phyloP scores from a whole-genome alignment of 2,888 invertebrate genomes.

The Tenthredo amoena region DNA sequence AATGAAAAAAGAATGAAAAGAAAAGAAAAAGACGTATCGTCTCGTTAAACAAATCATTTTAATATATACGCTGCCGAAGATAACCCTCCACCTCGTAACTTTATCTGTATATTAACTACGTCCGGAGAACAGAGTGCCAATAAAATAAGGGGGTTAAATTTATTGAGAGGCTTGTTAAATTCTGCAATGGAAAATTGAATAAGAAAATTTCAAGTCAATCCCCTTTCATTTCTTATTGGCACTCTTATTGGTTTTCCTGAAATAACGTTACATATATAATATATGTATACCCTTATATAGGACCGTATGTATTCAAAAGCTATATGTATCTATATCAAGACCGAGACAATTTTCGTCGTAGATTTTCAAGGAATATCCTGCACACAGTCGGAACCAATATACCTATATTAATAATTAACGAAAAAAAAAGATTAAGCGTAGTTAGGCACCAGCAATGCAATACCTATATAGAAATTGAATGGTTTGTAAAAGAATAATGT shows the following conservation, averaged over 20 bases:
- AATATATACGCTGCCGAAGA: neutral
- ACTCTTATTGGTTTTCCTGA: slow-evolving; percentile 5
- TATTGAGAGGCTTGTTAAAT: neutral
- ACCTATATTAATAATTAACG: neutral
- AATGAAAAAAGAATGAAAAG: neutral
- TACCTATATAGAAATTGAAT: slow-evolving; percentile 63
- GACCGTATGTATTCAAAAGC: slow-evolving; percentile 16
- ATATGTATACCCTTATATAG: slow-evolving; percentile 6
- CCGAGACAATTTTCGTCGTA: neutral
- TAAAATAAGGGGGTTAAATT: neutral
- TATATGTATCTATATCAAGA: neutral
- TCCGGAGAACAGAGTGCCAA: slow-evolving; percentile 19
- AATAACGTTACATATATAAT: slow-evolving; percentile 9
- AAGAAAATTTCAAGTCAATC: neutral
- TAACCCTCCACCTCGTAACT: slow-evolving; percentile 34
- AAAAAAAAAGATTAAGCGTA: slow-evolving; percentile 28
- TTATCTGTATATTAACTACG: neutral
- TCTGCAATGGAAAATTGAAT: neutral
- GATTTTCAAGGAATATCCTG: slow-evolving; percentile 15
- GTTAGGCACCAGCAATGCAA: slow-evolving; percentile 65
- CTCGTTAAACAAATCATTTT: neutral
- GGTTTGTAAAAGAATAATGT: slow-evolving; percentile 40
- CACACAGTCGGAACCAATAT: slow-evolving; percentile 20
- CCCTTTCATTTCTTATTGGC: neutral
- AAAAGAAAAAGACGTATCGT: too few relatives aligned